A percentile compares a stretch with the other conserved stretches of the same genome.
Evolutionary conservation across 2,888 invertebrate species (phyloP).

Genomic region (Erebia epiphron): DNA sequence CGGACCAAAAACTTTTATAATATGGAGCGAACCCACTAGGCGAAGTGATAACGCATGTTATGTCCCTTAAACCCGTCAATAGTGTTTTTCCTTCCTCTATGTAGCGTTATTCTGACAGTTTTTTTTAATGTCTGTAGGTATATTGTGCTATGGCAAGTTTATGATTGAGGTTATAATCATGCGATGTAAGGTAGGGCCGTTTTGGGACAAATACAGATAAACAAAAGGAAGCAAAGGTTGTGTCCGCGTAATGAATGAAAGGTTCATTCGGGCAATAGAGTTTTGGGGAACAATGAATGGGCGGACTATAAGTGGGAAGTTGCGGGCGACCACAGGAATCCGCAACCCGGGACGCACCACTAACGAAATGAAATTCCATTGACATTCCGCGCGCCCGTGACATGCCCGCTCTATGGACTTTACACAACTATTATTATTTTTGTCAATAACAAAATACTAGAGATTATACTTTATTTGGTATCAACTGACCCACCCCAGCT

Average conservation of each 20-base stretch:
- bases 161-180: no score
- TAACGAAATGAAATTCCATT: conserved; percentile 80
- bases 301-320: conserved; percentile 31
- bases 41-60: no score
- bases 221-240: conserved; percentile 11
- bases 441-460: neutral
- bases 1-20: no score
- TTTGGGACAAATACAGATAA: neutral
- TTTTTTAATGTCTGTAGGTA: no score
- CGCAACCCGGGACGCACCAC: conserved; percentile 59
- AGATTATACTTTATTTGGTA: no score
- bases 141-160: no score
- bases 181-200: neutral
- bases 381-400: conserved; percentile 60
- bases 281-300: conserved; percentile 38
- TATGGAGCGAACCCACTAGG: no score
- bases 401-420: conserved; percentile 32
- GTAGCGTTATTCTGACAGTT: no score
- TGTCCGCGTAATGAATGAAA: conserved; percentile 29
- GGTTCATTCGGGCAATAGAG: conserved; percentile 32
- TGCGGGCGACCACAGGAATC: conserved; percentile 61
- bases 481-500: no score
- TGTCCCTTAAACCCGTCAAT: no score
- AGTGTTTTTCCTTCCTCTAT: no score
- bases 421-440: conserved; percentile 18